Evolutionary conservation across 1,140 invertebrate genomes (phyloP), one percentile per base, ranked within the genome.

Genomic region (Anadara kagoshimensis): DNA sequence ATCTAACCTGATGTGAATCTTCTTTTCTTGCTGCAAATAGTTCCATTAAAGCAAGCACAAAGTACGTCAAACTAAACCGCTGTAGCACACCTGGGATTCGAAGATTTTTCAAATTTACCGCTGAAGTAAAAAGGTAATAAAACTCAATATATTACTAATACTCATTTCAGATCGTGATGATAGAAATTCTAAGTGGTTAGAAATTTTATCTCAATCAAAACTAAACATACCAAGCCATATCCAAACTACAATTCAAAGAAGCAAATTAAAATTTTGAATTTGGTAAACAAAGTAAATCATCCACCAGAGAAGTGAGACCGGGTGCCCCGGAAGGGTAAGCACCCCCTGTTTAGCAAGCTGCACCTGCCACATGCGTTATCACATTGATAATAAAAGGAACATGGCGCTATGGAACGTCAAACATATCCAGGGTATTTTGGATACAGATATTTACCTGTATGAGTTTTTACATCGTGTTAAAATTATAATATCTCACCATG

Each of bases 11-110:
- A 45, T 80, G 78, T 22, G 74, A 79, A 49, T 85, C 82, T n/a
- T 77, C 64, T 12, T 62, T 75, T 18, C 76, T 70, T 16, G 81
- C 78, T 56, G 93, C 92, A 8, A 92, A 81, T 0, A 93, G 90
- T 82, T 95, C 94, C 44, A 95, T 86, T 0, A 93, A 81, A 0
- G 93, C 92, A 0, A 95, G 93, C 8, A 96, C 88, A 22, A 97
- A 92, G 89, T 97, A 97, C 69, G 93, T 92, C 20, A 97, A 86
- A 8, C 93, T 93, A 63, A 97, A 92, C 24, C 96, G 89, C 86
- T 98, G 96, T 36, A 98, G 87, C 22, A 97, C 94, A 44, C 96
- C 96, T 5, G 94, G 93, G 43, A 97, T 92, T 41, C 96, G 90
- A 24, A 97, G 85, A 18, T 92, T 89, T 59, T 91, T 88, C 41